Base-by-base conservation (phyloP, 1,140 invertebrate genomes). In the Diabrotica virgifera region DNA sequence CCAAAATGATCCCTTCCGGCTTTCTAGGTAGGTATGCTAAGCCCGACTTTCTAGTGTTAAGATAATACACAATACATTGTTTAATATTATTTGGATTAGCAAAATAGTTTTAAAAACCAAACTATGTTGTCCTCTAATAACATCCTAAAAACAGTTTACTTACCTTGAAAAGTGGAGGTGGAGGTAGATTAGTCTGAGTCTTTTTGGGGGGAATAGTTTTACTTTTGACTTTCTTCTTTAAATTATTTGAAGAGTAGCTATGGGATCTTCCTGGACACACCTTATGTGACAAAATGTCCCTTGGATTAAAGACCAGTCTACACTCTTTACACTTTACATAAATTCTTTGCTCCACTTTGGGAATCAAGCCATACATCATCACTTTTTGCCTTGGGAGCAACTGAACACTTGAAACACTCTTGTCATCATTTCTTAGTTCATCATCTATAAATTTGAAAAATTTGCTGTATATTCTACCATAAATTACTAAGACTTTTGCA, bases 191-290 rank as follows among this genome's bases (percentile, higher is more conserved):
- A 12, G 65, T 59, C 56, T 60, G 54, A 1, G 63, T 38, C 57
- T 68, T 67, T 66, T 71, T 73, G 60, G 46, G 67, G 35, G 52
- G 66, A 59, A 56, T 65, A 36, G 66, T 68, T 65, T 72, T 74
- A 40, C 57, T 67, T 62, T 73, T 72, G 8, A 72, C 64, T 66
- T 73, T 73, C 50, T 73, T 74, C 60, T 74, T 74, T 51, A 71
- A 46, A 52, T 37, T 62, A 52, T 70, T 50, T 59, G 52, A 51
- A 24, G 65, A 52, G 24, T 24, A 24, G 14, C 60, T 36, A 62
- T 68, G 64, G 55, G 51, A 59, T 60, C 58, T 65, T 63, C 35
- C 66, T 12, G 68, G 61, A 68, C 73, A 74, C 59, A 63, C 64
- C 53, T 67, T 71, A 61, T 74, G 73, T 38, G 57, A 59, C 58